These are phyloP conservation scores for Scolopax mira DNA, from an alignment of 2,113 vertebrate species.

Conservation along the genomic window DNA sequence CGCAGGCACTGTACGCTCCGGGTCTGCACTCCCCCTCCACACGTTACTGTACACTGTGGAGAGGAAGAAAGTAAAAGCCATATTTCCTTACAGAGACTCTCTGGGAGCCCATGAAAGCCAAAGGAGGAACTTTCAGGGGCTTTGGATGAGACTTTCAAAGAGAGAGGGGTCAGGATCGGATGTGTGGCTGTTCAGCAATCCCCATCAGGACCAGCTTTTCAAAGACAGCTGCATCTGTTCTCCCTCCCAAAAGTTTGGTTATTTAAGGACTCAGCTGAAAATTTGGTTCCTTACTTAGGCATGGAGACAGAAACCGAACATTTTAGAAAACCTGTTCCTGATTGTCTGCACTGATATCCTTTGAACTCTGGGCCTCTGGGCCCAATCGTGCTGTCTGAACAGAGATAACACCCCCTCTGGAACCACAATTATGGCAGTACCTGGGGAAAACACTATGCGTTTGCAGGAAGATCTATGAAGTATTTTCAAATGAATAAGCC, in stretches of 20 bases:
- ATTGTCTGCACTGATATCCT: background rate
- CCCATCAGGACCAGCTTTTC: background rate
- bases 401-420: constrained; percentile 10
- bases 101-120: background rate
- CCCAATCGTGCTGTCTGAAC: background rate
- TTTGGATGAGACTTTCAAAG: background rate
- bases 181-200: background rate
- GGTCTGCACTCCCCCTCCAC: constrained; percentile 92
- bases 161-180: background rate
- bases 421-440: background rate
- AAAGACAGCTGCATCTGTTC: background rate
- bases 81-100: background rate
- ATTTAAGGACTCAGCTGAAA: background rate
- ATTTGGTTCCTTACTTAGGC: background rate
- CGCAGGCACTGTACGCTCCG: constrained; percentile 88
- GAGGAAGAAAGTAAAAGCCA: background rate
- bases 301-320: background rate
- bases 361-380: constrained; percentile 20
- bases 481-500: constrained; percentile 24
- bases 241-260: background rate
- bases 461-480: constrained; percentile 45
- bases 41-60: constrained; percentile 92
- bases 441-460: background rate
- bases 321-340: constrained; percentile 18
- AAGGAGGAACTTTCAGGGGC: background rate